Conservation (phyloP, 2,113 vertebrate genomes). For the Australoheros scitulus region DNA sequence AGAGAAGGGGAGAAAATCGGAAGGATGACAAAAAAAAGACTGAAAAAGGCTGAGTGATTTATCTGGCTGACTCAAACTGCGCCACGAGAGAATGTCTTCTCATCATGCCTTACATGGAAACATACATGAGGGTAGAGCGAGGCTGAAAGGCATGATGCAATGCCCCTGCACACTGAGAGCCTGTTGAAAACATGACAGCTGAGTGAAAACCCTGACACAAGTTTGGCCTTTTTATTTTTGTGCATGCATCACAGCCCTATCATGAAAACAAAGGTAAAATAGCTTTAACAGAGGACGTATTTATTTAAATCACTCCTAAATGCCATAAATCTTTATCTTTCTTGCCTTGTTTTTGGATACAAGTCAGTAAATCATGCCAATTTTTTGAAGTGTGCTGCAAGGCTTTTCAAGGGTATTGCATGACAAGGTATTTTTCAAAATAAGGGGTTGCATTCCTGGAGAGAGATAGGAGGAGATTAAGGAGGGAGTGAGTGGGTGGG, state of each 20-base stretch:
- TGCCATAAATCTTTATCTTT: conserved; percentile 65
- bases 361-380: conserved; percentile 67
- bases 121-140: conserved; percentile 59
- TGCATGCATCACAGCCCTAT: neutral
- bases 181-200: conserved; percentile 64
- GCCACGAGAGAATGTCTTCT: conserved; percentile 52
- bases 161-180: conserved; percentile 35
- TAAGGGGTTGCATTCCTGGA: conserved; percentile 76
- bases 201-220: conserved; percentile 48
- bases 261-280: conserved; percentile 33
- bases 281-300: conserved; percentile 35
- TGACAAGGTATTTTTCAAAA: conserved; percentile 80
- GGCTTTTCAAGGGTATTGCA: conserved; percentile 79
- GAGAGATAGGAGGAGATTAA: conserved; percentile 78
- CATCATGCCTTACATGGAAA: conserved; percentile 77
- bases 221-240: conserved; percentile 28
- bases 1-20: conserved; percentile 34
- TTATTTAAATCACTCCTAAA: conserved; percentile 67
- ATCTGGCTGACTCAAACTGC: conserved; percentile 64
- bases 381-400: conserved; percentile 58
- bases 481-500: conserved; percentile 48
- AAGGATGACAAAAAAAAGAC: conserved; percentile 6
- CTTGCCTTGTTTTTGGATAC: conserved; percentile 63
- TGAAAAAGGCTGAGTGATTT: conserved; percentile 66
- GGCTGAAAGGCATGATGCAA: conserved; percentile 63